phyloP scores from a whole-genome alignment of 2,113 vertebrate genomes.

The Barbus barbus region DNA sequence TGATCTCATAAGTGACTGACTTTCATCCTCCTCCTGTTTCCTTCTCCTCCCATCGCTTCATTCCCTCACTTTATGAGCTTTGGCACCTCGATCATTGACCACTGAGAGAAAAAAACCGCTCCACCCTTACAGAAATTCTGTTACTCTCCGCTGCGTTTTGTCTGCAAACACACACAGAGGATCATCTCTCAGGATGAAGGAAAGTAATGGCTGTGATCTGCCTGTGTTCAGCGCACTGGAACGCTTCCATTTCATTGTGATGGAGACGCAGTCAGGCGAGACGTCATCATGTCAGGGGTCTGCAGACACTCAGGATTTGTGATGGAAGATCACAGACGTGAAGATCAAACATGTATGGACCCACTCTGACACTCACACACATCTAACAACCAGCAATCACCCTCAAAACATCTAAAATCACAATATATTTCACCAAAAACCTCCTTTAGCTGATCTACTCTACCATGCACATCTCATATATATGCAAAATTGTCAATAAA shows the following conservation, averaged over 20 bases:
- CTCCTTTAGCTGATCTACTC: neutral
- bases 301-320: neutral
- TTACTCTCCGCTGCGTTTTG: neutral
- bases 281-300: neutral
- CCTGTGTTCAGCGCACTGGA: neutral
- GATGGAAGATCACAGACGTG: conserved; percentile 2
- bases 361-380: neutral
- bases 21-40: neutral
- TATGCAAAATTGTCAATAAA: too few relatives aligned
- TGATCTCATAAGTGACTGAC: neutral
- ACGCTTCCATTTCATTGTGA: conserved; percentile 5
- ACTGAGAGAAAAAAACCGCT: neutral
- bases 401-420: neutral
- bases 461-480: neutral
- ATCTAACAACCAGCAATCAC: neutral
- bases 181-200: neutral
- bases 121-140: neutral
- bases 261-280: neutral
- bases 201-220: neutral
- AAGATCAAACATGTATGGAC: neutral
- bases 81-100: neutral
- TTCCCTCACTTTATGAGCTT: conserved; percentile 1
- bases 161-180: neutral
- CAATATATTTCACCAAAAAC: neutral
- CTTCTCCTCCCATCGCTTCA: conserved; percentile 1